Conservation (phyloP, 1,140 invertebrate species). For the Drosophila bocqueti region DNA sequence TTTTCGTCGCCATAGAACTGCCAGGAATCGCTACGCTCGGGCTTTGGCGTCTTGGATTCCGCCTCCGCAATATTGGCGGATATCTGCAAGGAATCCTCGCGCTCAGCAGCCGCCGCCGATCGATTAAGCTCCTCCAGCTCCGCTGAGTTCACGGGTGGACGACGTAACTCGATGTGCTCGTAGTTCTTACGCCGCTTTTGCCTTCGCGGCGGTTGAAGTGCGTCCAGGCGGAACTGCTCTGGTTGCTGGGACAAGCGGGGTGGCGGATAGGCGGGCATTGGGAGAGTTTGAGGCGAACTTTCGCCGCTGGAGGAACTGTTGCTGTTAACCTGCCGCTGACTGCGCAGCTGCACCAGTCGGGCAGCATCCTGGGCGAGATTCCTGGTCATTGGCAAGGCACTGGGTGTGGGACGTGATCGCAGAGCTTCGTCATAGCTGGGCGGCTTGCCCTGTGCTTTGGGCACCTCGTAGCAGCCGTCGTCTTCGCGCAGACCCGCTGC, state of each 20-base stretch:
- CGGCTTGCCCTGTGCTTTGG: constrained; percentile 51
- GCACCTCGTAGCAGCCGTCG: constrained; percentile 74
- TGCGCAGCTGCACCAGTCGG: constrained; percentile 54
- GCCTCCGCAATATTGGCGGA: constrained; percentile 55
- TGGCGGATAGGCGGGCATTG: constrained; percentile 76
- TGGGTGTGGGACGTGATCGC: constrained; percentile 40
- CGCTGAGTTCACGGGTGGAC: constrained; percentile 64
- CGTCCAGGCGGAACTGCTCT: constrained; percentile 42
- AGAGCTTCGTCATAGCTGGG: constrained; percentile 70
- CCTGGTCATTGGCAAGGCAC: constrained; percentile 30
- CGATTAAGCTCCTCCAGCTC: constrained; percentile 69
- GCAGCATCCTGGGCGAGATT: constrained; percentile 65
- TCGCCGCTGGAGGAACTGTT: constrained; percentile 41
- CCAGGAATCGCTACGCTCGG: constrained; percentile 82
- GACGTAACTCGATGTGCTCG: constrained; percentile 72
- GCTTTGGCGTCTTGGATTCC: constrained; percentile 62
- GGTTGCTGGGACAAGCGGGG: constrained; percentile 66
- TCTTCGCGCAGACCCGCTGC: constrained; percentile 7
- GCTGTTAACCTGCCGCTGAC: constrained; percentile 28
- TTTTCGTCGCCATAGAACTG: constrained; percentile 66
- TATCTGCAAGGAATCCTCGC: constrained; percentile 64
- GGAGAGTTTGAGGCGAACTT: constrained; percentile 39
- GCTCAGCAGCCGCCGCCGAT: constrained; percentile 47
- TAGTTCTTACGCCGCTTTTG: constrained; percentile 77
- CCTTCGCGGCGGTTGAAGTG: constrained; percentile 49